Percentiles rank a stretch among this genome's conserved stretches.
Evolutionary conservation across 2,888 invertebrate genomes (phyloP).

Genomic region (Dysmachus trigonus): DNA sequence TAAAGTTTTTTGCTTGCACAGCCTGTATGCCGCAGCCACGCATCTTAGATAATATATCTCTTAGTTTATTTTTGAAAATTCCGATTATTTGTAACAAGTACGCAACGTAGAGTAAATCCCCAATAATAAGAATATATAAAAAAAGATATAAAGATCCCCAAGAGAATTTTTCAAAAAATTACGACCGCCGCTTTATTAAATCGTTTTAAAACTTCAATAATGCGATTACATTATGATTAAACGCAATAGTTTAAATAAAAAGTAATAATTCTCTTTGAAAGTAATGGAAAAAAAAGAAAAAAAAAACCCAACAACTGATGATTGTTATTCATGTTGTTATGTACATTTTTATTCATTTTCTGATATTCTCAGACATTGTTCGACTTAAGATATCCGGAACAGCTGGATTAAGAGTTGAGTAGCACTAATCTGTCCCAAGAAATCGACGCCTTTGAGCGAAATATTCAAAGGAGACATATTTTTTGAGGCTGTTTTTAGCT

Average conservation of each 20-base stretch:
- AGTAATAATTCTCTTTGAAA: neutral
- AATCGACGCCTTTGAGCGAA: slow-evolving; percentile 61
- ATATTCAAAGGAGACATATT: neutral
- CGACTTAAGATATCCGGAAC: neutral
- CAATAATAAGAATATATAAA: neutral
- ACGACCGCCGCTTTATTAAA: neutral
- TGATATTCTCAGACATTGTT: neutral
- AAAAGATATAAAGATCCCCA: neutral
- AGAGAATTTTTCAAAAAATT: slow-evolving; percentile 24
- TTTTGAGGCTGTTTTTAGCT: neutral
- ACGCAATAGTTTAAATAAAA: neutral
- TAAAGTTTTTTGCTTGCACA: slow-evolving; percentile 65
- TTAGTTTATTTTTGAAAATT: slow-evolving; percentile 40
- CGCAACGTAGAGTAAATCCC: slow-evolving; percentile 19
- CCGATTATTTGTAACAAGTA: slow-evolving; percentile 29
- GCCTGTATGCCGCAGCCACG: slow-evolving; percentile 66
- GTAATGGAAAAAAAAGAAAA: too few relatives aligned
- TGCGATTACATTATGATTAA: slow-evolving; percentile 35
- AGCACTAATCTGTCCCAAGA: slow-evolving; percentile 61
- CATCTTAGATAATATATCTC: slow-evolving; percentile 58
- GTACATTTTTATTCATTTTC: neutral
- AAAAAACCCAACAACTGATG: too few relatives aligned
- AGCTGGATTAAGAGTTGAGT: slow-evolving; percentile 46
- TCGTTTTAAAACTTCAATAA: neutral
- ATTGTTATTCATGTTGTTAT: neutral